Conservation (phyloP, 1,140 invertebrate species). For the Ectropis grisescens region DNA sequence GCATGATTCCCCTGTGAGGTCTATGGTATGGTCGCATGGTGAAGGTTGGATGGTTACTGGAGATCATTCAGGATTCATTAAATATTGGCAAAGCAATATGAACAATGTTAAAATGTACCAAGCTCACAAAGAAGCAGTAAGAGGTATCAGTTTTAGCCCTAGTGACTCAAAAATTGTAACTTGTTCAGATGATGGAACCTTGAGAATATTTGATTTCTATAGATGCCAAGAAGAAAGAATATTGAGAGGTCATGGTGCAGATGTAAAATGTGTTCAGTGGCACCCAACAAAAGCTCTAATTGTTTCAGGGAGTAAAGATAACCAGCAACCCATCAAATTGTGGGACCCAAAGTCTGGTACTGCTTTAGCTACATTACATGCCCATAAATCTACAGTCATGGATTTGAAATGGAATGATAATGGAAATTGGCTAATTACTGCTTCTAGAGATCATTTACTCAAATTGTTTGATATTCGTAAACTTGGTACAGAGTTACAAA, state of each 20-base stretch:
- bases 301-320: conserved; percentile 99
- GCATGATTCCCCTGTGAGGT: conserved; percentile 96
- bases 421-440: conserved; percentile 99
- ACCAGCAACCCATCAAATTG: conserved; percentile 99
- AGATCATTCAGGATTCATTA: conserved; percentile 98
- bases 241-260: conserved; percentile 97
- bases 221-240: conserved; percentile 97
- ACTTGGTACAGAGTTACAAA: conserved; percentile 93
- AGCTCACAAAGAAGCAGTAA: conserved; percentile 99
- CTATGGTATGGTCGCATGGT: conserved; percentile 99
- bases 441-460: conserved; percentile 96
- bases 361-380: conserved; percentile 91
- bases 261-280: conserved; percentile 99
- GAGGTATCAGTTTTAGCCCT: conserved; percentile 99
- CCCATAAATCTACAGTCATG: conserved; percentile 99
- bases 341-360: conserved; percentile 99
- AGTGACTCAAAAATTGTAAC: conserved; percentile 98
- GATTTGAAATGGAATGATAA: conserved; percentile 99
- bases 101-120: conserved; percentile 99
- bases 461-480: conserved; percentile 99
- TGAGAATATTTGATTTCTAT: conserved; percentile 99
- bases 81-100: conserved; percentile 99
- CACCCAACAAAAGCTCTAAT: conserved; percentile 97
- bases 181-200: conserved; percentile 98
- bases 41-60: conserved; percentile 99